Evolutionary conservation across 2,113 vertebrate species (phyloP), one percentile per base, ranked within the genome.

Genomic region (Casuarius casuarius): DNA sequence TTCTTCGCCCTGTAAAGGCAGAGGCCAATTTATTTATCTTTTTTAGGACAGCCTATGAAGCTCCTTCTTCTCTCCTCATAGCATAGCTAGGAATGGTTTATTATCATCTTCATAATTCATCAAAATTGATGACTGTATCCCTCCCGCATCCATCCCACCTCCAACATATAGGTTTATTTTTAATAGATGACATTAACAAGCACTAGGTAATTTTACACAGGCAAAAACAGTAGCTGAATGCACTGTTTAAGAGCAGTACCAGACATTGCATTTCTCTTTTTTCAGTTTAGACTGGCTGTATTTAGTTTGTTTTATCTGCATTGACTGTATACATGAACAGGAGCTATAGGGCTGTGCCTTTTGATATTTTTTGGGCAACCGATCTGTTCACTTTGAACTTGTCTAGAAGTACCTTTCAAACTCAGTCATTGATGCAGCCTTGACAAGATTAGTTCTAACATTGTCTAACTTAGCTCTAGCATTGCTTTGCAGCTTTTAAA

Each of bases 101-200:
- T 76, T 78, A 12, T 17, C 46, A 10, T 33, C 10, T 54, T 67
- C 12, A 40, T 21, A 76, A 4, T 58, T 86, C 33, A 58, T 71
- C 46, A 26, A 14, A 90, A 80, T 21, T 19, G 23, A 19, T 79
- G 25, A 42, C 33, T 73, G 5, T 35, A 26, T 84, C 16, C 33
- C 35, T 40, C 33, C 0, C 0, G 66, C 54, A 23, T 86, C 18
- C 29, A 23, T 33, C 29, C 0, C 0, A 70, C 40, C 52, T 21
- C 78, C 29, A 72, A 40, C 17, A 5, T n/a, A 38, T 4, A 61
- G 12, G 23, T 84, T 84, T 77, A 29, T 92, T 88, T 94, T 85
- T 71, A 75, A 58, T 22, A 68, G 19, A 21, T 49, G 19, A 79
- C 44, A 78, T 56, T 70, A 23, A 42, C 18, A 88, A n/a, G 8